Evolutionary conservation across 1,140 invertebrate species (phyloP), one percentile per base, ranked within the genome.

Genomic region (Dinoponera quadriceps): DNA sequence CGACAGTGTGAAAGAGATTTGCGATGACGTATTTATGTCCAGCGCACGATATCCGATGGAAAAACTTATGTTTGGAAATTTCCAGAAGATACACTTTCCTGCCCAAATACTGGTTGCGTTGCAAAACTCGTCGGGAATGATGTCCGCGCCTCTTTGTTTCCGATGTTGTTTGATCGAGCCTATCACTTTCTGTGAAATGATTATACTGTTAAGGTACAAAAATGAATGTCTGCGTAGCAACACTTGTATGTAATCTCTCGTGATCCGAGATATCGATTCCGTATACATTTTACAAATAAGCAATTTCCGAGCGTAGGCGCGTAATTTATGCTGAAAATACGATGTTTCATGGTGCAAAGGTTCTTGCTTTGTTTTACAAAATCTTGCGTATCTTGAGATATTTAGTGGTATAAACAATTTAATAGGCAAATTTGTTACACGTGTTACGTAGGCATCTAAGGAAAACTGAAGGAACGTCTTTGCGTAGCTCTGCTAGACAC

Each of bases 151-250:
- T 84, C 68, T 85, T 81, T 75, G 75, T 51, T 85, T 55, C 69
- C 83, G 86, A 86, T 89, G 44, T 85, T 80, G 82, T 82, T 82
- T 83, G 54, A 80, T 38, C 25, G 38, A 80, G 38, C 22, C 59
- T 25, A 38, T 2, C n/a, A 4, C 3, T 85, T 72, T 83, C 71
- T 75, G 49, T 13, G 48, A 14, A 0, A 65, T 82, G 71, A 14
- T 59, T 75, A 63, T 33, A 59, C 22, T 59, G 16, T 82, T 82
- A 72, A 59, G 68, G 33, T 44, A 29, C 60, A 75, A 48, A n/a
- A 69, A 68, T 51, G n/a, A 20, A 48, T 71, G 22, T 69, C 57
- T 48, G 29, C 49, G 29, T 38, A 73, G 68, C 68, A 69, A 62
- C 60, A 54, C 54, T 57, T 75, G 20, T 75, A 75, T 27, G 73